phyloP scores from a whole-genome alignment of 2,113 vertebrate genomes.

The Tiliqua scincoides region DNA sequence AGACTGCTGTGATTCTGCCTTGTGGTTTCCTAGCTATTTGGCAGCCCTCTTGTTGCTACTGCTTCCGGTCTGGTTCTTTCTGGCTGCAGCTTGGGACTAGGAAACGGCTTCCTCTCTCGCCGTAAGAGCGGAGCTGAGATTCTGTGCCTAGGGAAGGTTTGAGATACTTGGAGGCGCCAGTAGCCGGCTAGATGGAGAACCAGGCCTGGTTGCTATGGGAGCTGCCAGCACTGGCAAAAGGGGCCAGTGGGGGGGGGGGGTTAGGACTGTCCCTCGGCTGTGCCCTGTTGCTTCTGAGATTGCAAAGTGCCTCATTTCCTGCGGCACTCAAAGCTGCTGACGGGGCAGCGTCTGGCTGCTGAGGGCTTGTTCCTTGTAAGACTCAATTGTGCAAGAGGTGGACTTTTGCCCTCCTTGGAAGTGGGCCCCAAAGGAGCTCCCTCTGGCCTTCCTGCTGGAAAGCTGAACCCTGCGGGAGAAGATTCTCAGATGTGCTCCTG shows the following conservation, averaged over 20 bases:
- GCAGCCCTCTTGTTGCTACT: neutral
- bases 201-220: neutral
- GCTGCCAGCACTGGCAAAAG: too few relatives aligned
- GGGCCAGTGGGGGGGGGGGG: neutral
- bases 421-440: conserved; percentile 49
- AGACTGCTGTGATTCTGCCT: neutral
- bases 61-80: neutral
- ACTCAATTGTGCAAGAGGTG: conserved; percentile 52
- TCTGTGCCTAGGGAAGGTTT: neutral
- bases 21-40: neutral
- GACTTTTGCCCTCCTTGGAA: conserved; percentile 72
- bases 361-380: conserved; percentile 66
- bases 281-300: neutral
- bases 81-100: neutral
- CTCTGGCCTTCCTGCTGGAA: neutral
- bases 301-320: conserved; percentile 39
- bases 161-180: neutral
- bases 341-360: conserved; percentile 24
- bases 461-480: too few relatives aligned
- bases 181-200: neutral
- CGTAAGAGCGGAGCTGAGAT: neutral
- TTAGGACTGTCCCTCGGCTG: neutral
- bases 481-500: neutral
- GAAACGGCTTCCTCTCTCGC: neutral
- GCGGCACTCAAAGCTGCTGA: conserved; percentile 64